Base-by-base conservation (phyloP, 2,888 invertebrate species). In the Altica lythri region DNA sequence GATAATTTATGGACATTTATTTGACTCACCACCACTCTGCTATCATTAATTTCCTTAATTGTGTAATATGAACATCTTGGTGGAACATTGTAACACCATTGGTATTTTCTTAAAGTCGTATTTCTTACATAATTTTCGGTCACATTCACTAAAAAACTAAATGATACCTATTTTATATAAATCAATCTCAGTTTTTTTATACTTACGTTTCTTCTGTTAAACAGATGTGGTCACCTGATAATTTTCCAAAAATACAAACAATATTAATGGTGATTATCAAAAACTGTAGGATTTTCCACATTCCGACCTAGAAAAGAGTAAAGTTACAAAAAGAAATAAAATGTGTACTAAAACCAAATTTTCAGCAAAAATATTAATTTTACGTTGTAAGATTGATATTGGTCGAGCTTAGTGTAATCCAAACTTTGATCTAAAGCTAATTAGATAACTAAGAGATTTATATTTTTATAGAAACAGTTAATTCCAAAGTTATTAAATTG, bases 61-160 rank as follows among this genome's bases (percentile, higher is more conserved):
- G 80, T 84, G 74, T 86, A 88, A 68, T 80, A 82, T 35, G 89
- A 86, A 71, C 92, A 92, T 58, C 90, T 79, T n/a, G 90, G 91
- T 4, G 91, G 91, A 68, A 90, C 80, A 57, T 86, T 83, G 68
- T 89, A 76, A 69, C 92, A 92, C 90, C 90, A 91, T 64, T 83
- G 83, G 71, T 87, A 88, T 1, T 86, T 85, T 57, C 88, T 81
- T 42, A 89, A 83, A 52, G 79, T 78, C 12, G 66, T 53, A 51
- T 71, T 73, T 61, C 60, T 68, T 2, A 82, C 78, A 73, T 87
- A 85, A 43, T 87, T 86, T 53, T 88, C 85, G 27, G 82, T 81
- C 65, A 83, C 81, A 14, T 85, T 84, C 62, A 83, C 83, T 55
- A 83, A 84, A 76, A 87, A 89, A 63, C 88, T 88, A 78, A 12